A percentile compares a stretch with the other conserved stretches of the same genome.
These are phyloP conservation scores for Apogon hyalosoma DNA, from an alignment of 2,797 vertebrate species.

Conservation along the genomic window DNA sequence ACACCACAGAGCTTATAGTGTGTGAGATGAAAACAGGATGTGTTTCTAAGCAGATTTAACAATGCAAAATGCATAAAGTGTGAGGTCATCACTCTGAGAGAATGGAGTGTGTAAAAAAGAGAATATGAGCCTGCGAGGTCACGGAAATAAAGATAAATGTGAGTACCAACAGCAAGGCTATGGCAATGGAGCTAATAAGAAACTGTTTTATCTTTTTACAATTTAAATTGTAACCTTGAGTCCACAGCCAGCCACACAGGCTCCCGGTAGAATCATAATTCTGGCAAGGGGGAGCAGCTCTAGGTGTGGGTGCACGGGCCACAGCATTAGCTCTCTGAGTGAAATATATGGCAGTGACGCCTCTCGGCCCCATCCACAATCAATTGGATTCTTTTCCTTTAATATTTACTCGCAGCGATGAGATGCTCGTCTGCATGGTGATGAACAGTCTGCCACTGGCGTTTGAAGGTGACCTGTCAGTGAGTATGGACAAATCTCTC, in stretches of 20 bases:
- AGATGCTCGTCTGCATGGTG: slow-evolving; percentile 99
- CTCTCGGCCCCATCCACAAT: slow-evolving; percentile 96
- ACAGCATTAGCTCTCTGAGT: slow-evolving; percentile 92
- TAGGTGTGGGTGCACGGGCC: slow-evolving; percentile 83
- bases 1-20: slow-evolving; percentile 53
- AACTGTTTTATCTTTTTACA: slow-evolving; percentile 92
- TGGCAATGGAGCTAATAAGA: slow-evolving; percentile 91
- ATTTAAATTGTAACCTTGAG: slow-evolving; percentile 95
- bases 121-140: slow-evolving; percentile 83
- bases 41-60: slow-evolving; percentile 84
- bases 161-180: slow-evolving; percentile 86
- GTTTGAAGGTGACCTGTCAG: slow-evolving; percentile 99
- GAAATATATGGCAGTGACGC: slow-evolving; percentile 95
- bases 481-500: slow-evolving; percentile 99
- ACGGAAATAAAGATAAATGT: slow-evolving; percentile 91
- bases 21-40: slow-evolving; percentile 82
- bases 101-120: slow-evolving; percentile 70
- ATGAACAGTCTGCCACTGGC: slow-evolving; percentile 99
- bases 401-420: slow-evolving; percentile 99
- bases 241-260: slow-evolving; percentile 82
- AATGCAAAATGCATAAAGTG: slow-evolving; percentile 83
- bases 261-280: slow-evolving; percentile 91
- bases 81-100: slow-evolving; percentile 86
- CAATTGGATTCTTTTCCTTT: slow-evolving; percentile 99
- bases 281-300: slow-evolving; percentile 73